These are phyloP conservation scores for Tanytarsus gracilentus DNA, from an alignment of 2,888 invertebrate species.

Conservation along the genomic window DNA sequence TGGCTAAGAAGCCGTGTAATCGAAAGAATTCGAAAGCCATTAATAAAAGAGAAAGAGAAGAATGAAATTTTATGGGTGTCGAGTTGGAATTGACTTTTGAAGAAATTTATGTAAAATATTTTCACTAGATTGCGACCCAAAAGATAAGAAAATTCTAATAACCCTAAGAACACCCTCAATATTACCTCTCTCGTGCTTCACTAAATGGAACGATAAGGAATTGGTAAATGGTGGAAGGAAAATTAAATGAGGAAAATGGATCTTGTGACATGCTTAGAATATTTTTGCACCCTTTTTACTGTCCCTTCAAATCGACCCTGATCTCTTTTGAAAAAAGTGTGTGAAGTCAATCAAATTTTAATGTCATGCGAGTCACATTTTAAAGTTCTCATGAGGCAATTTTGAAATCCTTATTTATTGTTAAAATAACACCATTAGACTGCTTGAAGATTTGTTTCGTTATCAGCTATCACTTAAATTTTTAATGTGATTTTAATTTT, in stretches of 20 bases:
- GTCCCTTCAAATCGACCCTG: background rate
- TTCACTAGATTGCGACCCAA: too few relatives aligned
- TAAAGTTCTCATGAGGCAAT: background rate
- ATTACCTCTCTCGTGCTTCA: background rate
- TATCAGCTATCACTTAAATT: background rate
- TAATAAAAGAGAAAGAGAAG: constrained; percentile 9
- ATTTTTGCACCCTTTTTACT: background rate
- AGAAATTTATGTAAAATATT: too few relatives aligned
- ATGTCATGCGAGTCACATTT: background rate
- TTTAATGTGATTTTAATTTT: constrained; percentile 12
- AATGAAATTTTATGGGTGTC: background rate
- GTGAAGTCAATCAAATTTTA: background rate
- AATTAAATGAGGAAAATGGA: background rate
- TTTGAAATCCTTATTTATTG: background rate
- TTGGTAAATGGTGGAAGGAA: constrained; percentile 12
- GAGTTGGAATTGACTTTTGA: too few relatives aligned
- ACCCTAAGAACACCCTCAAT: too few relatives aligned
- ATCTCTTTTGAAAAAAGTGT: background rate
- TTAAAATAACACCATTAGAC: background rate
- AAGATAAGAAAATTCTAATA: too few relatives aligned
- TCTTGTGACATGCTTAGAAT: background rate
- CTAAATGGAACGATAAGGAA: background rate
- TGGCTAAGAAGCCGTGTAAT: constrained; percentile 47
- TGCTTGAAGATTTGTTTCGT: background rate
- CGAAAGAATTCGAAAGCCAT: constrained; percentile 35